Evolutionary conservation across 2,113 vertebrate genomes (phyloP).

Genomic region (Lethenteron camtschaticum): DNA sequence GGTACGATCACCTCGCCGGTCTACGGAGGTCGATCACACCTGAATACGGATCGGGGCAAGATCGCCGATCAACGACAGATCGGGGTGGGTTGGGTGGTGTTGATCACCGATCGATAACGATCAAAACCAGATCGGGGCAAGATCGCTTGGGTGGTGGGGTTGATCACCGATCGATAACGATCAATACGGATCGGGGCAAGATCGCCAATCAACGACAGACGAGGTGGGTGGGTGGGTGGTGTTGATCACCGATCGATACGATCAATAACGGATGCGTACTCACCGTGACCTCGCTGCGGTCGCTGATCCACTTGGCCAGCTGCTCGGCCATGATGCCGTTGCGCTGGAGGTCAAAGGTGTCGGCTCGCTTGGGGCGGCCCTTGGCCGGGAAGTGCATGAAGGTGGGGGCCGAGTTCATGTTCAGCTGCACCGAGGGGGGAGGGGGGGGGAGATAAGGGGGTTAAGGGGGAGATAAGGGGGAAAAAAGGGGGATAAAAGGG

Average conservation of each 20-base stretch:
- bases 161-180: not conserved
- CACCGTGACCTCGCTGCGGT: slow-evolving; percentile 75
- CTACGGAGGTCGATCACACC: too few species aligned
- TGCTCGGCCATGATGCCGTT: slow-evolving; percentile 80
- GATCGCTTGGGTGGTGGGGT: too few species aligned
- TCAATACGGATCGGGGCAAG: not conserved
- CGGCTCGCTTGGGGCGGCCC: slow-evolving; percentile 57
- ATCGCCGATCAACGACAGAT: too few species aligned
- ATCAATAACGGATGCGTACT: slow-evolving; percentile 14
- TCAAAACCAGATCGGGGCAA: too few species aligned
- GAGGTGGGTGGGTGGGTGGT: too few species aligned
- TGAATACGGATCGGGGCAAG: too few species aligned
- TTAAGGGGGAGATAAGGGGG: too few species aligned
- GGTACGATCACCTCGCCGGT: too few species aligned
- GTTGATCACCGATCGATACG: not conserved
- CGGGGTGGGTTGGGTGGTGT: too few species aligned
- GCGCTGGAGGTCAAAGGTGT: slow-evolving; percentile 81
- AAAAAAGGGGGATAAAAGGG: too few species aligned
- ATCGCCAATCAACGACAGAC: too few species aligned
- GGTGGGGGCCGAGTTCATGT: slow-evolving; percentile 97
- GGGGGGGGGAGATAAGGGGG: not conserved
- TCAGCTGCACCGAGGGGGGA: slow-evolving; percentile 36
- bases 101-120: too few species aligned
- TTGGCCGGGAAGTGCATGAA: slow-evolving; percentile 89
- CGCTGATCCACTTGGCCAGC: slow-evolving; percentile 81